These are phyloP conservation scores for Enteromius trimaculatus DNA, from an alignment of 2,797 vertebrate species.

Conservation along the genomic window DNA sequence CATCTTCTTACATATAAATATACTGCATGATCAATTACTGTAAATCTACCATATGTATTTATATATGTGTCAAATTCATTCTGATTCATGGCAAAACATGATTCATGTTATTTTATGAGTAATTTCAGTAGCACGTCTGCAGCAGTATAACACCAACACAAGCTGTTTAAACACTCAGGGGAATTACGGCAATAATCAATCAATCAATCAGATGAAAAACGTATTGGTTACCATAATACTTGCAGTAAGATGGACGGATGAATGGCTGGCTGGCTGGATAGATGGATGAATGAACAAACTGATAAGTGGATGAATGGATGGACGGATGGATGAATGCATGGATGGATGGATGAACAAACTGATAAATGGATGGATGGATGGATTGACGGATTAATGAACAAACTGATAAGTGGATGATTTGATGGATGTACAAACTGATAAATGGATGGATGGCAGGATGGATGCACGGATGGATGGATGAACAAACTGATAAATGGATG, in stretches of 20 bases:
- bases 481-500: not conserved
- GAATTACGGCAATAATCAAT: conserved; percentile 72
- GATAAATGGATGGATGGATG: too few species aligned
- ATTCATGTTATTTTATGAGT: conserved; percentile 4
- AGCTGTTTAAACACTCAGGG: conserved; percentile 1
- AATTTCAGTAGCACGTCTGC: not conserved
- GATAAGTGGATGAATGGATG: not conserved
- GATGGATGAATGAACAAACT: not conserved
- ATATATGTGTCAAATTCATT: not conserved
- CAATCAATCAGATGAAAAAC: conserved; percentile 76
- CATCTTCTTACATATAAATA: not conserved
- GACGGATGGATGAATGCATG: not conserved
- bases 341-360: not conserved
- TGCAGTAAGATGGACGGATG: conserved; percentile 45
- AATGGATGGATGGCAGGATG: not conserved
- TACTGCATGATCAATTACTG: not conserved
- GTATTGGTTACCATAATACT: conserved; percentile 63
- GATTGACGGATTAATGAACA: not conserved
- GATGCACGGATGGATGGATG: not conserved
- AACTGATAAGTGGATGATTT: not conserved
- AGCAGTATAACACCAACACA: conserved; percentile 14
- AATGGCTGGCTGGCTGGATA: conserved; percentile 4
- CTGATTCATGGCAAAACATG: not conserved
- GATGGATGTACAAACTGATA: not conserved
- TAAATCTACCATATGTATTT: conserved; percentile 3